These are phyloP conservation scores for Tenthredo livida DNA, from an alignment of 2,888 invertebrate genomes.

Conservation along the genomic window DNA sequence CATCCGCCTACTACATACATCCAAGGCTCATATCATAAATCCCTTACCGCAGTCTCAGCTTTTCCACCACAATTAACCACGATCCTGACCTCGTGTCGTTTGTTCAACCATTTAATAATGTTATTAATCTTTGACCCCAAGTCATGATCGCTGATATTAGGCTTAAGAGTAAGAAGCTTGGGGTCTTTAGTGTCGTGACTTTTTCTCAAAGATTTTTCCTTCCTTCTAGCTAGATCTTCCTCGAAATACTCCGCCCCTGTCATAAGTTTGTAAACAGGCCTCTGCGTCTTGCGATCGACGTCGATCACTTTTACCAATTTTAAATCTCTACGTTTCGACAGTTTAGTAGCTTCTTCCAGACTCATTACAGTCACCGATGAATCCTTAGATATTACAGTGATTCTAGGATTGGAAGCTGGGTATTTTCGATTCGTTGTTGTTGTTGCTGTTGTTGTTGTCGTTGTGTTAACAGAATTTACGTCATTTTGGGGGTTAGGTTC, in stretches of 20 bases:
- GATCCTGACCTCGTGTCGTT: constrained; percentile 71
- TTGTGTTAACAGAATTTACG: not conserved
- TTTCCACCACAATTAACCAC: constrained; percentile 64
- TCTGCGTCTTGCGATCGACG: constrained; percentile 84
- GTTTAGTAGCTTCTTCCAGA: constrained; percentile 85
- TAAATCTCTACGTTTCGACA: constrained; percentile 85
- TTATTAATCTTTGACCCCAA: constrained; percentile 72
- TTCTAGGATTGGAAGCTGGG: constrained; percentile 79
- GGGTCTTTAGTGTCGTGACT: constrained; percentile 61
- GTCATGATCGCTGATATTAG: constrained; percentile 74
- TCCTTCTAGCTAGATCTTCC: constrained; percentile 77
- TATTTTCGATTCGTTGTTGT: constrained; percentile 58
- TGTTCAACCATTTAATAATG: constrained; percentile 71
- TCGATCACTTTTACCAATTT: constrained; percentile 86
- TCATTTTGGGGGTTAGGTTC: constrained; percentile 8
- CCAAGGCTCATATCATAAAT: not conserved
- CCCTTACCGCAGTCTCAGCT: constrained; percentile 61
- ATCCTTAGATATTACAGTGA: constrained; percentile 84
- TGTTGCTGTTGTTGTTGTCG: not conserved
- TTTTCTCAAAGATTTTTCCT: constrained; percentile 60
- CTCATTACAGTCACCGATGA: constrained; percentile 82
- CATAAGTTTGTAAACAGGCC: constrained; percentile 86
- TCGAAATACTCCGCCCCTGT: constrained; percentile 83
- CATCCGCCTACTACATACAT: not conserved
- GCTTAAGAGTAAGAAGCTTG: constrained; percentile 71